Evolutionary conservation across 2,888 invertebrate genomes (phyloP), one percentile per base, ranked within the genome.

Genomic region (Caenorhabditis uteleia): DNA sequence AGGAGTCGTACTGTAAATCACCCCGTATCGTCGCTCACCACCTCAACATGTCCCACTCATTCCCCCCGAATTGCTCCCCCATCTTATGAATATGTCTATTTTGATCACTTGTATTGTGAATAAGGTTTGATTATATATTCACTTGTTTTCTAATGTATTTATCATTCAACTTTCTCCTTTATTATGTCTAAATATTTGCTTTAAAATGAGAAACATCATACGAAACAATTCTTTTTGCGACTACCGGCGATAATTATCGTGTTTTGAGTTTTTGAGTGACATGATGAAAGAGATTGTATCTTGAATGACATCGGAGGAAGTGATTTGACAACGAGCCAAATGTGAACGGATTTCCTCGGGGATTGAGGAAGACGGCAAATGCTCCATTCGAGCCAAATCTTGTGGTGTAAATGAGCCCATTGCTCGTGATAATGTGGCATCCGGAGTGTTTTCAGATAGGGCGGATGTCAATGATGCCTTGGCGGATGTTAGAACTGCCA

Each of bases 1-100:
- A 2, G 93, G 93, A 31, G 74, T 75, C 25, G 61, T 50, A 18
- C 62, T 77, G 36, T 77, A 49, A 55, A 36, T 44, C 5, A 18
- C 20, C 16, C 38, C 7, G n/a, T n/a, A n/a, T n/a, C n/a, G n/a
- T n/a, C n/a, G n/a, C n/a, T n/a, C n/a, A n/a, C n/a, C n/a, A n/a
- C n/a, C n/a, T n/a, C n/a, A n/a, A n/a, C n/a, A n/a, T n/a, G n/a
- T n/a, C n/a, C n/a, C n/a, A n/a, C n/a, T n/a, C n/a, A n/a, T n/a
- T n/a, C n/a, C n/a, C n/a, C n/a, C n/a, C n/a, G n/a, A n/a, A n/a
- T n/a, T n/a, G n/a, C n/a, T n/a, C n/a, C n/a, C n/a, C n/a, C n/a
- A n/a, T n/a, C n/a, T n/a, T n/a, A n/a, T n/a, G n/a, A n/a, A n/a
- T n/a, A n/a, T n/a, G n/a, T n/a, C n/a, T n/a, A n/a, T n/a, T n/a